phyloP scores from a whole-genome alignment of 2,888 invertebrate genomes.

The Listrodromus nycthemerus region DNA sequence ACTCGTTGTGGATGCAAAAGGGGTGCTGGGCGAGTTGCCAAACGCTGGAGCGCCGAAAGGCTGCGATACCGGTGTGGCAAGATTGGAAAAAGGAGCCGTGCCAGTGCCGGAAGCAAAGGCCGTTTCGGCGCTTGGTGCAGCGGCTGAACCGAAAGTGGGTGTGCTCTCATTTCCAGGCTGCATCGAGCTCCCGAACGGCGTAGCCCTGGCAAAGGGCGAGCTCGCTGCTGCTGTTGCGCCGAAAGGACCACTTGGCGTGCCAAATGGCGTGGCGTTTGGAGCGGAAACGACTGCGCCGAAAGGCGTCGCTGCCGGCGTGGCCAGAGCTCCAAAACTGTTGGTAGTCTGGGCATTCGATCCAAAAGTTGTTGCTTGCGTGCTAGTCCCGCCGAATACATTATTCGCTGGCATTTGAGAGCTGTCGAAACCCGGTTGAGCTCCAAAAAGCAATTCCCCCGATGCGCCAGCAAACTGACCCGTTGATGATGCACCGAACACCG shows the following conservation, averaged over 20 bases:
- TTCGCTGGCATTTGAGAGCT: constrained; percentile 76
- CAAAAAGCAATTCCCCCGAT: constrained; percentile 71
- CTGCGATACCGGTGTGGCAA: constrained; percentile 33
- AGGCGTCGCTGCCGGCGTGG: constrained; percentile 49
- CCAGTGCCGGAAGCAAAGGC: constrained; percentile 41
- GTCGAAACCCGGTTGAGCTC: constrained; percentile 70
- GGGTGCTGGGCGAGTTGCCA: constrained; percentile 57
- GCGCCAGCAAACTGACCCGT: constrained; percentile 70
- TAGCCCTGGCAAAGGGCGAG: constrained; percentile 57
- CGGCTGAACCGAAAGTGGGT: constrained; percentile 22
- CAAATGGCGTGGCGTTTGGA: constrained; percentile 68
- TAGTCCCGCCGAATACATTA: constrained; percentile 69
- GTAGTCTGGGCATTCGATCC: constrained; percentile 66
- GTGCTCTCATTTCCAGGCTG: constrained; percentile 49
- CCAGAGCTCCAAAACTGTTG: constrained; percentile 64
- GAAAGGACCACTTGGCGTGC: constrained; percentile 33
- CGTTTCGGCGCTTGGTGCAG: constrained; percentile 18
- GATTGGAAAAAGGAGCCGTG: constrained; percentile 14
- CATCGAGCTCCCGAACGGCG: constrained; percentile 53
- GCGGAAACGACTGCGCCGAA: constrained; percentile 66
- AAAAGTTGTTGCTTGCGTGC: constrained; percentile 68
- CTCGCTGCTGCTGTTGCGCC: constrained; percentile 3
- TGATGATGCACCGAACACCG: constrained; percentile 74
- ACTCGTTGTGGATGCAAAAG: constrained; percentile 61
- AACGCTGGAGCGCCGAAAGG: constrained; percentile 50